phyloP scores from a whole-genome alignment of 2,888 invertebrate species.

The Cephonodes hylas region DNA sequence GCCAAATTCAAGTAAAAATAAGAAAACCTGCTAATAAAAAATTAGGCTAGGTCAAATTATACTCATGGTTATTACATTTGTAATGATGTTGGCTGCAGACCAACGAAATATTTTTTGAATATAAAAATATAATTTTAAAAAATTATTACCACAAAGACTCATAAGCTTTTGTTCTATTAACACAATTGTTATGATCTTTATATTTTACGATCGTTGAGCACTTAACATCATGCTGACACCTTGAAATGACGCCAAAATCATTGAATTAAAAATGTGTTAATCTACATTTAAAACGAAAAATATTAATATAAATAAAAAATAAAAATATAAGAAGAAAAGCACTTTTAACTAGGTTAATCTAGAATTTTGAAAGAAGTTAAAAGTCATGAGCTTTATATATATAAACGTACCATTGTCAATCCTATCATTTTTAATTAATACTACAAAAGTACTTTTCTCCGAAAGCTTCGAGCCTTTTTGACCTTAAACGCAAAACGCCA shows the following conservation, averaged over 20 bases:
- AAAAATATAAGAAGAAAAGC: too few relatives aligned
- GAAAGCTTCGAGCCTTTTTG: neutral
- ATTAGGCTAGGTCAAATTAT: neutral
- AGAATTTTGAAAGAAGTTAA: too few relatives aligned
- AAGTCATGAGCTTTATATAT: too few relatives aligned
- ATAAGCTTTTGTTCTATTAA: neutral
- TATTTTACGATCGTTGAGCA: neutral
- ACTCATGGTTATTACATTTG: neutral
- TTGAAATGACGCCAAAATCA: conserved; percentile 1
- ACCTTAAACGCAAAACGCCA: neutral
- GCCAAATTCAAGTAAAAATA: neutral
- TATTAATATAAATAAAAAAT: too few relatives aligned
- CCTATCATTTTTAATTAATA: neutral
- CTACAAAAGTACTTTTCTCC: neutral
- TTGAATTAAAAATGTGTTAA: neutral
- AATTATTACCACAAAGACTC: neutral
- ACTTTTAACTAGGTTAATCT: too few relatives aligned
- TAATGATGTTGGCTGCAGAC: neutral
- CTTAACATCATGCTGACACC: neutral
- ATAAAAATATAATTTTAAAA: neutral
- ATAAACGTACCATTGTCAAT: neutral
- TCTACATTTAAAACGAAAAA: neutral
- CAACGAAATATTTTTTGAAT: neutral
- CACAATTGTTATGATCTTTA: conserved; percentile 6
- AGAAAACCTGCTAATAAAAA: too few relatives aligned